Conservation (phyloP, 2,797 vertebrate species). For the Pelochelys cantorii region DNA sequence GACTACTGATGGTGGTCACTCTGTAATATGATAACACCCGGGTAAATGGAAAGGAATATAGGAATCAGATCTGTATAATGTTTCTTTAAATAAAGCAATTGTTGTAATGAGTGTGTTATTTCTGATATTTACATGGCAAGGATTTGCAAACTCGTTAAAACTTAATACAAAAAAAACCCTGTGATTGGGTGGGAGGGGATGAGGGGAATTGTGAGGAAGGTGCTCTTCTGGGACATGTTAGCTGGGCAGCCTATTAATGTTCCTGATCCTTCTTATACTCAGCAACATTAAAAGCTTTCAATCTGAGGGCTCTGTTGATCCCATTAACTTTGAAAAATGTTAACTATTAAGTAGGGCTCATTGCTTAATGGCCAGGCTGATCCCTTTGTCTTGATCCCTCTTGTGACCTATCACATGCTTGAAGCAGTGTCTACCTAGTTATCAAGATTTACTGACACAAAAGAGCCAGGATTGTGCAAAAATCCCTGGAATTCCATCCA, state of each 20-base stretch:
- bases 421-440: constrained; percentile 40
- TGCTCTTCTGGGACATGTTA: background rate
- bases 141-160: background rate
- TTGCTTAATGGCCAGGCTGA: constrained; percentile 42
- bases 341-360: constrained; percentile 57
- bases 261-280: constrained; percentile 20
- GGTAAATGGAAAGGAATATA: background rate
- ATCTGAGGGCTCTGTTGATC: constrained; percentile 10
- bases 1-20: background rate
- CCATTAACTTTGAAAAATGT: constrained; percentile 27
- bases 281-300: background rate
- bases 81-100: background rate
- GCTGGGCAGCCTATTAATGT: constrained; percentile 8
- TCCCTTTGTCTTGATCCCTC: constrained; percentile 30
- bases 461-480: constrained; percentile 52
- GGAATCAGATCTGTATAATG: background rate
- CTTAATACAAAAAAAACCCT: background rate
- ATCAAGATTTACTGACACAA: constrained; percentile 61
- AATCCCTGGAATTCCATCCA: constrained; percentile 53
- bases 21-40: background rate
- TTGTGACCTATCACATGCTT: constrained; percentile 44
- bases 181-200: background rate
- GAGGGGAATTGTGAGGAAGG: background rate
- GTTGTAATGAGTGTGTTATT: background rate
- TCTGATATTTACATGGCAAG: background rate